Conservation (phyloP, 2,113 vertebrate genomes). For the Corythoichthys intestinalis region DNA sequence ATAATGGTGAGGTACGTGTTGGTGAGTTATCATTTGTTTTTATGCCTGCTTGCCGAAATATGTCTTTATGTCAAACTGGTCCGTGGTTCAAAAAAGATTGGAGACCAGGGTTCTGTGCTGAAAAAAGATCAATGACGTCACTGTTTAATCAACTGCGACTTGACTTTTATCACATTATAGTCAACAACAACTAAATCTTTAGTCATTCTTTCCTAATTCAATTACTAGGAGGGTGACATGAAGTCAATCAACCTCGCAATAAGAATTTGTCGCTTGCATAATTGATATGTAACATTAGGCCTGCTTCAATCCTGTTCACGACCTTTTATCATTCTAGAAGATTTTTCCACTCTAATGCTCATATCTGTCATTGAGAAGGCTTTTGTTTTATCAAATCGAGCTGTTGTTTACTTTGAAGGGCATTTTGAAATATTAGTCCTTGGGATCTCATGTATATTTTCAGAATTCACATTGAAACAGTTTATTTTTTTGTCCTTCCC, state of each 20-base stretch:
- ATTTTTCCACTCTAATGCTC: neutral
- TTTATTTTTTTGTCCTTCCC: slow-evolving; percentile 9
- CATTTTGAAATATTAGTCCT: slow-evolving; percentile 5
- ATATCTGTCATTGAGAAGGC: neutral
- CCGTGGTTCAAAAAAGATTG: too few relatives aligned
- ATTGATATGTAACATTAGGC: neutral
- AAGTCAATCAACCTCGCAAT: neutral
- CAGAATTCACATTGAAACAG: neutral
- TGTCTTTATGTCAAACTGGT: neutral
- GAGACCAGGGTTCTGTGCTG: too few relatives aligned
- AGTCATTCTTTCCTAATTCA: neutral
- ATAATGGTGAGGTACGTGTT: too few relatives aligned
- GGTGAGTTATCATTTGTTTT: too few relatives aligned
- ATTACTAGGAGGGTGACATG: neutral
- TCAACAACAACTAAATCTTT: neutral
- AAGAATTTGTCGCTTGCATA: neutral
- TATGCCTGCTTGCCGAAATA: neutral
- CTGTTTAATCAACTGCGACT: neutral
- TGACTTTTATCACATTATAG: neutral
- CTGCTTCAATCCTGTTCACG: neutral
- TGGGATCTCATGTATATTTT: neutral
- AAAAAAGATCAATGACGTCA: too few relatives aligned
- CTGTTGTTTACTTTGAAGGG: slow-evolving; percentile 3
- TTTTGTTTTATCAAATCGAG: neutral
- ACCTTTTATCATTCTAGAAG: neutral